These are phyloP conservation scores for Pangasius djambal DNA, from an alignment of 2,797 vertebrate genomes.

Conservation along the genomic window DNA sequence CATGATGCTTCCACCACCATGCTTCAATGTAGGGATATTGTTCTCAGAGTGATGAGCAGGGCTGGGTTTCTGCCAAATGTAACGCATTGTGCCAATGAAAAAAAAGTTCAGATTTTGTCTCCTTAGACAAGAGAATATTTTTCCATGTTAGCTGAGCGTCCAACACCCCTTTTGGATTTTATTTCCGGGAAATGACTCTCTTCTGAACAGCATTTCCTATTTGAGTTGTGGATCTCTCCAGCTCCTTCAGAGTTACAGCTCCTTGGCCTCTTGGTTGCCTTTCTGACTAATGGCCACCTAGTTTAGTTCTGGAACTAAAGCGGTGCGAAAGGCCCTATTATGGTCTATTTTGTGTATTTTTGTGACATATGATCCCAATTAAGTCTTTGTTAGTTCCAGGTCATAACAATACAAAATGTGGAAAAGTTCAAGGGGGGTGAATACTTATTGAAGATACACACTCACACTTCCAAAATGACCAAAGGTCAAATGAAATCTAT, in stretches of 20 bases:
- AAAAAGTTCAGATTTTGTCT: background rate
- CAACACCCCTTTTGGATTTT: background rate
- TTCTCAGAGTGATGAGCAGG: background rate
- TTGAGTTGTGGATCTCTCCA: background rate
- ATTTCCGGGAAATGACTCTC: background rate
- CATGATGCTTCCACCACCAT: background rate
- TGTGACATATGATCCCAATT: background rate
- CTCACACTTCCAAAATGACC: background rate
- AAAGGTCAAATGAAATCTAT: conserved; percentile 20
- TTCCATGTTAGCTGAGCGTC: background rate
- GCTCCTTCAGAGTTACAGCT: background rate
- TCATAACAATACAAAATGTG: background rate
- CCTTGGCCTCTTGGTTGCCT: background rate
- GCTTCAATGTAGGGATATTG: background rate
- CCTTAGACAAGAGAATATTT: background rate
- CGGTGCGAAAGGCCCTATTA: background rate
- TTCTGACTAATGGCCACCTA: background rate
- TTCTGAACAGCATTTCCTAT: background rate
- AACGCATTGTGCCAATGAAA: background rate
- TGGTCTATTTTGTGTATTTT: background rate
- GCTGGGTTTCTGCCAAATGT: background rate
- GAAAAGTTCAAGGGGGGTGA: background rate
- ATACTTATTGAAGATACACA: background rate
- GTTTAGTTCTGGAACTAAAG: too few relatives aligned
- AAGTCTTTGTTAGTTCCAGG: background rate